A percentile compares a stretch with the other conserved stretches of the same genome.
phyloP scores from a whole-genome alignment of 1,140 invertebrate species.

The Ceratosolen solmsi region DNA sequence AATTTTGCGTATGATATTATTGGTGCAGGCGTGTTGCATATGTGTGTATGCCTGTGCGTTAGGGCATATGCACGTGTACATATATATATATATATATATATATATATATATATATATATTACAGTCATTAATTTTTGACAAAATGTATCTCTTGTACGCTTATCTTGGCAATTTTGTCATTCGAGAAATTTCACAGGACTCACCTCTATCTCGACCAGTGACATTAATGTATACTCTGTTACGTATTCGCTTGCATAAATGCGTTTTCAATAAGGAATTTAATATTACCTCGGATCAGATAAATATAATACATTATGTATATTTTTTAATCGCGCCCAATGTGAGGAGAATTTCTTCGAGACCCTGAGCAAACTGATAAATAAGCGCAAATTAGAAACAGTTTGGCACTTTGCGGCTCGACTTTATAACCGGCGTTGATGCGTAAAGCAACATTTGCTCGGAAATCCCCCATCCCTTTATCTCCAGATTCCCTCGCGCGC shows the following conservation, averaged over 20 bases:
- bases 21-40: too few species aligned
- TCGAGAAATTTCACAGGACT: too few species aligned
- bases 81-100: too few species aligned
- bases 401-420: not conserved
- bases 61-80: too few species aligned
- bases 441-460: not conserved
- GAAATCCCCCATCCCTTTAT: not conserved
- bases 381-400: constrained; percentile 21
- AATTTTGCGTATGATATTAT: too few species aligned
- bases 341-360: not conserved
- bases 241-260: not conserved
- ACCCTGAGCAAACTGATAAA: constrained; percentile 21
- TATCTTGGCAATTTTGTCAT: not conserved
- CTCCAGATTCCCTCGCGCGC: not conserved
- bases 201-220: not conserved
- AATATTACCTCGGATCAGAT: not conserved
- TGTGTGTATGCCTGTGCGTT: too few species aligned
- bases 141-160: not conserved
- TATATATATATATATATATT: too few species aligned
- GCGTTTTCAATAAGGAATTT: not conserved
- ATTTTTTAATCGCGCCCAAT: not conserved
- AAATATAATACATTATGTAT: too few species aligned
- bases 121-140: not conserved
- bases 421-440: not conserved
- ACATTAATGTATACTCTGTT: not conserved